Evolutionary conservation across 2,888 invertebrate species (phyloP).

Genomic region (Ceramica pisi): DNA sequence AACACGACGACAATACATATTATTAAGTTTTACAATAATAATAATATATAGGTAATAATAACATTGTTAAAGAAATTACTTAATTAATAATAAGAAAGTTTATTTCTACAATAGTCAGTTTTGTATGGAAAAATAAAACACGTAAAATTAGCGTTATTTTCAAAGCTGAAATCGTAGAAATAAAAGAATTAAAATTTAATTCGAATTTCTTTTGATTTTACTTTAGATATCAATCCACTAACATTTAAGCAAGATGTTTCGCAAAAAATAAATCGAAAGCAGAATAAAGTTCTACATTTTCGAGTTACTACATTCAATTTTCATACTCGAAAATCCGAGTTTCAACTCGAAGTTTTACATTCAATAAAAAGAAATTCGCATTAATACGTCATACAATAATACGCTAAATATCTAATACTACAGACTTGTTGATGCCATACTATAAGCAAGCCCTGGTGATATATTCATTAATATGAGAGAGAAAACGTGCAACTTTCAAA

Average conservation of each 20-base stretch:
- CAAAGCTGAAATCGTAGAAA: conserved; percentile 84
- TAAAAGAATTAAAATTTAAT: conserved; percentile 57
- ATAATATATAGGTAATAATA: conserved; percentile 74
- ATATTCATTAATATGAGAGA: conserved; percentile 68
- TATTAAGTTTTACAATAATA: conserved; percentile 63
- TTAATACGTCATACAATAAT: conserved; percentile 65
- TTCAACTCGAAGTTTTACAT: conserved; percentile 12
- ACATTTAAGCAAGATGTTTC: conserved; percentile 32
- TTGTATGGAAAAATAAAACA: conserved; percentile 68
- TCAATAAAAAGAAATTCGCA: conserved; percentile 64
- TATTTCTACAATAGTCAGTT: conserved; percentile 79
- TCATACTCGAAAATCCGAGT: conserved; percentile 37
- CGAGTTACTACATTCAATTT: conserved; percentile 42
- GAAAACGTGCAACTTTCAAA: conserved; percentile 71
- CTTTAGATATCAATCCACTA: conserved; percentile 22
- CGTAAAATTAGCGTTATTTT: conserved; percentile 66
- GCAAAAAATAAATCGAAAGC: conserved; percentile 24
- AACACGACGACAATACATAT: conserved; percentile 87
- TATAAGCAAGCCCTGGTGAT: conserved; percentile 71
- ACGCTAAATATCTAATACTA: conserved; percentile 72
- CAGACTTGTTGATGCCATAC: conserved; percentile 72
- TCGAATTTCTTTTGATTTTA: conserved; percentile 64
- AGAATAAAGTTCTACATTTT: conserved; percentile 43
- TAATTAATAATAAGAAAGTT: conserved; percentile 57
- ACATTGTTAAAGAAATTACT: conserved; percentile 68